Percentiles rank a stretch among this genome's conserved stretches.
phyloP scores from a whole-genome alignment of 2,888 invertebrate species.

The Thymelicus lineola region DNA sequence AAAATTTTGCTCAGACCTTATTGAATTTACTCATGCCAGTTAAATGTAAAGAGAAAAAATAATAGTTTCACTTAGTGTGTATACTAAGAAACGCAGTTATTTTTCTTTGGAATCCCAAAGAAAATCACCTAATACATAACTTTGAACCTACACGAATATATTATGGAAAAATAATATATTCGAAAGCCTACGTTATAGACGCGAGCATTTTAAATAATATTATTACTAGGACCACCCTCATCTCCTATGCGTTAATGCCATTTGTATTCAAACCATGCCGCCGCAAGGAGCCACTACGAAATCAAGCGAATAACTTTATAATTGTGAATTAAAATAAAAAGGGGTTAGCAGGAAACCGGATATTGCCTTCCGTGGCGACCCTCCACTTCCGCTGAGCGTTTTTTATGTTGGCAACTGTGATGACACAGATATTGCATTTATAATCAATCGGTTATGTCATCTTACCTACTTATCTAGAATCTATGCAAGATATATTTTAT shows the following conservation, averaged over 20 bases:
- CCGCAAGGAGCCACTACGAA: conserved; percentile 57
- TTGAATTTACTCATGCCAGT: too few species aligned
- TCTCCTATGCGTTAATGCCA: conserved; percentile 47
- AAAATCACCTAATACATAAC: too few species aligned
- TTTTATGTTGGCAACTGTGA: conserved; percentile 41
- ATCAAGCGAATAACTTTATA: conserved; percentile 79
- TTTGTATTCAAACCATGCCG: conserved; percentile 66
- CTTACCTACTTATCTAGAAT: background rate
- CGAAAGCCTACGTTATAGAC: background rate
- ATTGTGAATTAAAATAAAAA: conserved; percentile 77
- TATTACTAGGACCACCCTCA: conserved; percentile 39
- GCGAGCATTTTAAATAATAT: conserved; percentile 10
- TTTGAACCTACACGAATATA: background rate
- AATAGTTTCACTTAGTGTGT: too few species aligned
- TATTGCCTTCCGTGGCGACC: conserved; percentile 80
- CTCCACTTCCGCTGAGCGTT: conserved; percentile 57
- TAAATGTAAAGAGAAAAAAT: too few species aligned
- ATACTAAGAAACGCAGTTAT: too few species aligned
- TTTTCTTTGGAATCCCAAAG: too few species aligned
- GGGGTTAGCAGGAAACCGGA: conserved; percentile 78
- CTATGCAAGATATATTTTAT: background rate
- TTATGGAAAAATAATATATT: background rate
- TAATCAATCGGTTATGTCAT: conserved; percentile 38
- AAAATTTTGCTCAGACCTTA: too few species aligned
- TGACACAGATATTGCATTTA: conserved; percentile 32